A percentile compares a stretch with the other conserved stretches of the same genome.
These are phyloP conservation scores for Pogona vitticeps DNA, from an alignment of 2,113 vertebrate genomes.

Conservation along the genomic window DNA sequence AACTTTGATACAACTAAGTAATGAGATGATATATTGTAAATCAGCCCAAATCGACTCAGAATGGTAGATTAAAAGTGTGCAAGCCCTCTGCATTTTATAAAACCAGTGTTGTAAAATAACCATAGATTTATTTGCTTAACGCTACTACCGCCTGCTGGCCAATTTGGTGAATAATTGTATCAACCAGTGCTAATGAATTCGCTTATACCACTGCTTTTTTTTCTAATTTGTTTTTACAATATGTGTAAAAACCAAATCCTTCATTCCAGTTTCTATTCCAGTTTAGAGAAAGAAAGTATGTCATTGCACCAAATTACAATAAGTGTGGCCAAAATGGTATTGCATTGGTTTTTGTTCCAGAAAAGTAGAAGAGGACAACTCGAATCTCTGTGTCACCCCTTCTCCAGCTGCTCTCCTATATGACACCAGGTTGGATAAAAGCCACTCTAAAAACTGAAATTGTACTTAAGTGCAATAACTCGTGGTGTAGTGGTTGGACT, in stretches of 20 bases:
- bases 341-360: conserved; percentile 18
- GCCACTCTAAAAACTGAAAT: no score
- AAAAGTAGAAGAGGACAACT: neutral
- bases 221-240: conserved; percentile 12
- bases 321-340: neutral
- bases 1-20: neutral
- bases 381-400: no score
- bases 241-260: conserved; percentile 26
- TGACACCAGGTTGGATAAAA: no score
- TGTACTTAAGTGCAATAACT: no score
- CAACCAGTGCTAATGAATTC: neutral
- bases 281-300: conserved; percentile 4
- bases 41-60: neutral
- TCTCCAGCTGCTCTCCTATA: no score
- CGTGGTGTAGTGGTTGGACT: no score
- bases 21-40: neutral
- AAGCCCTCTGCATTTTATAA: conserved; percentile 1
- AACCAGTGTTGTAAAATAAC: neutral
- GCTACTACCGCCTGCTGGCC: conserved; percentile 68
- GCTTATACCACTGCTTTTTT: neutral
- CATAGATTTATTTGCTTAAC: conserved; percentile 35
- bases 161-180: conserved; percentile 9
- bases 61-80: neutral
- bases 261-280: conserved; percentile 17
- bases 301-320: neutral